phyloP scores from a whole-genome alignment of 2,113 vertebrate genomes.

The Quiscalus mexicanus region DNA sequence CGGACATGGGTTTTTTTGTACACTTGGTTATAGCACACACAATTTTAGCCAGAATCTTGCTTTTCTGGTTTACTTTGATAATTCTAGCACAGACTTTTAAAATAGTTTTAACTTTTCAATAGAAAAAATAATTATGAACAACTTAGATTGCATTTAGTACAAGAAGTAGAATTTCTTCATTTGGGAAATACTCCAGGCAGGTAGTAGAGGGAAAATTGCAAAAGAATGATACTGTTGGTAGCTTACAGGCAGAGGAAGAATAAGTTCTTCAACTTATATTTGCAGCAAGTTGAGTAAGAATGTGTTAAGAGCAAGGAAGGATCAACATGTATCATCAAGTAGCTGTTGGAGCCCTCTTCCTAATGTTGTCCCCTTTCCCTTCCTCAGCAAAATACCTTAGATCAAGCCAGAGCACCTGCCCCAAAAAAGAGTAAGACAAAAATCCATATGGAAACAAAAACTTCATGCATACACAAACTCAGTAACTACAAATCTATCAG shows the following conservation, averaged over 20 bases:
- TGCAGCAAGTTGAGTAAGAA: background rate
- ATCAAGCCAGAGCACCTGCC: background rate
- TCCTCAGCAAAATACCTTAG: background rate
- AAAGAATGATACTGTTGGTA: background rate
- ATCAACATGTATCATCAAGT: background rate
- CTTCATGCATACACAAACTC: rapidly evolving
- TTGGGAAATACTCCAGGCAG: background rate
- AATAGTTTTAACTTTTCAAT: background rate
- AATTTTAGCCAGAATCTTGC: background rate
- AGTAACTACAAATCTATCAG: background rate
- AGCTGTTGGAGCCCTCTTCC: background rate
- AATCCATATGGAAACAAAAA: background rate
- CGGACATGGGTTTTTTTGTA: background rate
- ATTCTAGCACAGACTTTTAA: background rate
- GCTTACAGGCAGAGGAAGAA: background rate
- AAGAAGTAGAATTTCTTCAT: background rate
- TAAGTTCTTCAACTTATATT: background rate
- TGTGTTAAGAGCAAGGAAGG: background rate
- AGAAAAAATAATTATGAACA: background rate
- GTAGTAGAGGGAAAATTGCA: background rate
- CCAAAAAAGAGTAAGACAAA: background rate
- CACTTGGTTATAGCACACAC: background rate
- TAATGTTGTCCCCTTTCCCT: background rate
- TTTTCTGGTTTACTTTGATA: background rate
- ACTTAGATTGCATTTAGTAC: background rate